Base-by-base conservation (phyloP, 92 coral and sea anemone species). In the Chrysogorgia sp. region DNA sequence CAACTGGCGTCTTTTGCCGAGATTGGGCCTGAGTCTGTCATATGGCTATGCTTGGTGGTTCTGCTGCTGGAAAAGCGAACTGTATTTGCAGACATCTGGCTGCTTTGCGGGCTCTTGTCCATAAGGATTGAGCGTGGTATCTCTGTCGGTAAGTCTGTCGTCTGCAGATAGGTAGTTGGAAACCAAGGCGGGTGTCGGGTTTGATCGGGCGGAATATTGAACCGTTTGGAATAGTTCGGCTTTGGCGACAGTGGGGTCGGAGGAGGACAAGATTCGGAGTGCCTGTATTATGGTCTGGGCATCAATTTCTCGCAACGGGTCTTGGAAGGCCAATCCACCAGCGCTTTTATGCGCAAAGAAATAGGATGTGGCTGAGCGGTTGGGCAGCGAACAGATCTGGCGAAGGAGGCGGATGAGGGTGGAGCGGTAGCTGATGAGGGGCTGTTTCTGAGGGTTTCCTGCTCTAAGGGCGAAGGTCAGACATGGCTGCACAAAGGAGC, bases 111-210 rank as follows among this genome's bases (percentile, higher is more conserved):
- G 59, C 26, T 3, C 59, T 3, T 5, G 59, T 52, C 59, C 59
- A 52, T 23, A 52, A 23, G 6, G 59, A 52, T 23, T 52, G 59
- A 23, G 59, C 17, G 7, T 20, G 7, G 59, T 52, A 52, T 52
- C 59, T 17, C 6, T 17, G 20, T 52, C 17, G 59, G 7, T 17
- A 3, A 52, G 20, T 3, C 59, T 7, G 9, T 52, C 59, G 17
- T 52, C 59, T n/a, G n/a, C n/a, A n/a, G n/a, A n/a, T n/a, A n/a
- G n/a, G n/a, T 52, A 17, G 21, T 52, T 52, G 59, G 59, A 17
- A 52, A 52, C 26, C 22, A 52, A 20, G 20, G 21, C 26, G 4
- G 59, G 20, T 3, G 59, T 52, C 17, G 59, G 59, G 20, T 52
- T 52, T 7, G 59, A 52, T 17, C 20, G 59, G 17, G 59, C 7